Evolutionary conservation across 2,797 vertebrate genomes (phyloP), one percentile per base, ranked within the genome.

Genomic region (Hyperoplus immaculatus): DNA sequence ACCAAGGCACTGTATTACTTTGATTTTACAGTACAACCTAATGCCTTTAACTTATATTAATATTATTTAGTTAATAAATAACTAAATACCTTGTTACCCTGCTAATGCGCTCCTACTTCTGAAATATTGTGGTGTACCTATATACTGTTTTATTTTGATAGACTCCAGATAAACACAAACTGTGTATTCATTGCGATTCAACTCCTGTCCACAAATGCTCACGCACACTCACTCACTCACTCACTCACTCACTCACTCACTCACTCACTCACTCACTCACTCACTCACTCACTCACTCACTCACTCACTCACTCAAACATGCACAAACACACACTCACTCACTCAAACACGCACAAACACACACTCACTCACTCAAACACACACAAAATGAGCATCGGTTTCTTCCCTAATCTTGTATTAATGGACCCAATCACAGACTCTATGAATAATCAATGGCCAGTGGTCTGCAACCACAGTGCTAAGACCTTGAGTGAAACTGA

Each of bases 381-480:
- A 80, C 70, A 84, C 84, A 87, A 88, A 94, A 92, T 89, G 90
- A 91, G 88, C 90, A 94, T 91, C 69, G 84, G 92, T 94, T 92
- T 93, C 91, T 92, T 91, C 92, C 89, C 90, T 95, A 94, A 95
- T 95, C 90, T 94, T 83, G 83, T 93, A 94, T 95, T 95, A 94
- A 95, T 95, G 94, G 94, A 93, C 92, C 94, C 93, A 94, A 94
- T 95, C 94, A 92, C 93, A 94, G 93, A 89, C 88, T 93, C 93
- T 94, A 95, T 95, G 94, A 95, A 95, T 95, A 95, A 95, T 95
- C 95, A 95, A 95, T 95, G 94, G 89, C 87, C 90, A 95, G 91
- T 93, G 93, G 91, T 92, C 89, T 92, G 93, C 93, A 94, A 93
- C 93, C 86, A 75, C 90, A 91, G 88, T 87, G 92, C 92, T 90